Base-by-base conservation (phyloP, 2,113 vertebrate species). In the Malurus melanocephalus region DNA sequence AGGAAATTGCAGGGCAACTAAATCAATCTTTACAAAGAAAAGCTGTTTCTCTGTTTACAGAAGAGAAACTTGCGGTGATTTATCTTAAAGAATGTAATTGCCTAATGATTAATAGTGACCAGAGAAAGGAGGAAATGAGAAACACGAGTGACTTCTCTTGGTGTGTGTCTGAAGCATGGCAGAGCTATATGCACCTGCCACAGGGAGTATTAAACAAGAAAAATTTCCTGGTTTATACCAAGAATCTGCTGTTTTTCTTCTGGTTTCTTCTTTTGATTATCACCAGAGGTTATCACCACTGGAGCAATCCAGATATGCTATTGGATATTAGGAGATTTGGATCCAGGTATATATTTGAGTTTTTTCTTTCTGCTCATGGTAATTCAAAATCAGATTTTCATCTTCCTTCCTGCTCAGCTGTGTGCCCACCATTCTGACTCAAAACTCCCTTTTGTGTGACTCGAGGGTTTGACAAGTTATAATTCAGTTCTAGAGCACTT, bases 41-140 rank as follows among this genome's bases (percentile, higher is more conserved):
- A 94, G 86, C 94, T 94, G 90, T 88, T 94, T 93, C 80, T 91
- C 90, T 95, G 93, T 96, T 95, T 93, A 94, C 88, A 86, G 92
- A 94, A 30, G 66, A 92, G 88, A 86, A 91, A 92, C 67, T 79
- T 81, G 80, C 35, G 59, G 93, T 91, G 92, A 94, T 96, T 95
- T 88, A 85, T 96, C 93, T 92, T 88, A 81, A 93, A 90, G 92
- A 78, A 88, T 33, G 52, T 93, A 93, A 95, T 95, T 88, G 62
- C 89, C 93, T 93, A 81, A 71, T 94, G 93, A 93, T 95, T 93
- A 92, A 92, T 94, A 94, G 80, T 92, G 83, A 78, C 85, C 88
- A 92, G 51, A 66, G 62, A 33, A 2, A 81, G 35, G 74, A 93
- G 93, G 80, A 92, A 94, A 95, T 79, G 48, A 80, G 78, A 51